Conservation (phyloP, 2,888 invertebrate species). For the Rhagonycha fulva region DNA sequence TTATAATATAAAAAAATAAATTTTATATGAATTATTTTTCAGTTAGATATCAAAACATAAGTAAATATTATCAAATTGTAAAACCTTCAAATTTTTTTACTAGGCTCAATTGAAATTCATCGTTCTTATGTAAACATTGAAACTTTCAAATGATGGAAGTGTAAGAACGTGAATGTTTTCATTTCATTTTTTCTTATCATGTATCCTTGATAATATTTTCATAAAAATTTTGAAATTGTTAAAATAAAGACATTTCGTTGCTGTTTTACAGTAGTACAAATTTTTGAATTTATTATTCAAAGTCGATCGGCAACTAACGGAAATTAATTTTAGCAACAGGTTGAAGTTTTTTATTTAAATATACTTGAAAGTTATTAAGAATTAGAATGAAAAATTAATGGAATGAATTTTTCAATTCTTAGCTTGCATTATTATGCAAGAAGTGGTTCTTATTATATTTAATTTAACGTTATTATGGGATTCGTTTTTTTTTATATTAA, state of each 20-base stretch:
- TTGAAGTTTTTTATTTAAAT: not conserved
- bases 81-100: not conserved
- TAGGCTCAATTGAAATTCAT: not conserved
- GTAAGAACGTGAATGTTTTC: not conserved
- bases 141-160: not conserved
- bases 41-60: not conserved
- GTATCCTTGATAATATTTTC: not conserved
- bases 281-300: not conserved
- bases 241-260: not conserved
- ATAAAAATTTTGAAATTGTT: not conserved
- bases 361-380: not conserved
- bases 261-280: not conserved
- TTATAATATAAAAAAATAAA: not conserved
- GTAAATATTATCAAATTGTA: not conserved
- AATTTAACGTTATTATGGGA: not conserved
- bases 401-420: not conserved
- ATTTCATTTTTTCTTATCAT: not conserved
- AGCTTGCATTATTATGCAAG: not conserved
- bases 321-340: constrained; percentile 1
- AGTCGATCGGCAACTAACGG: not conserved
- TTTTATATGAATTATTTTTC: not conserved
- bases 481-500: not conserved
- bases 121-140: not conserved
- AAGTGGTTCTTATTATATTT: not conserved
- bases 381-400: not conserved